Evolutionary conservation across 2,113 vertebrate genomes (phyloP).

Genomic region (Calcarius ornatus): DNA sequence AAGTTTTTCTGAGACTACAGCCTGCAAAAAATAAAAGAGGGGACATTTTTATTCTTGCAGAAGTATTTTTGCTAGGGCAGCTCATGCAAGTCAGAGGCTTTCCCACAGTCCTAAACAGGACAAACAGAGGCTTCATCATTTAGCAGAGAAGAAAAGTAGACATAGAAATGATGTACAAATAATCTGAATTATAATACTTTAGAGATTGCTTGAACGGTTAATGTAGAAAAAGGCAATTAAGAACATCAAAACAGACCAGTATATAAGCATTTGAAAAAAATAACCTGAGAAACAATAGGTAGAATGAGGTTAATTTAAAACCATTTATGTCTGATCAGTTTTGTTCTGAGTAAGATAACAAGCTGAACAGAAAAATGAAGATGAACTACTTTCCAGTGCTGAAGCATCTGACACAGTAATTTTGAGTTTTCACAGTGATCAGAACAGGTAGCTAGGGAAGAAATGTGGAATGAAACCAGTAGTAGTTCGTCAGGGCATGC

Average conservation of each 20-base stretch:
- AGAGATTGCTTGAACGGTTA: not conserved
- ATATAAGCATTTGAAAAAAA: slow-evolving; percentile 3
- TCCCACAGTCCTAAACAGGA: not conserved
- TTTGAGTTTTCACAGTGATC: not conserved
- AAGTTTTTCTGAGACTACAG: not conserved
- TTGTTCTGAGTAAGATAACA: not conserved
- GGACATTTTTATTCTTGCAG: not conserved
- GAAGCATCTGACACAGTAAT: not conserved
- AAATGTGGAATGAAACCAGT: not conserved
- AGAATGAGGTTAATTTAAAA: not conserved
- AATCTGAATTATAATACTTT: not conserved
- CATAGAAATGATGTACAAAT: not conserved
- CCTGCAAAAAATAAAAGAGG: not conserved
- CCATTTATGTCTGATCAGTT: not conserved
- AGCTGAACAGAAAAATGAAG: not conserved
- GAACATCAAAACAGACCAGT: not conserved
- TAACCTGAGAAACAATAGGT: not conserved
- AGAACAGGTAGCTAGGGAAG: not conserved
- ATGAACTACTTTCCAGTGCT: not conserved
- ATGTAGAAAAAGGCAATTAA: not conserved
- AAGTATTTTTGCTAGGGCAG: not conserved
- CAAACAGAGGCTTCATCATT: not conserved
- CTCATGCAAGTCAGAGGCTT: not conserved
- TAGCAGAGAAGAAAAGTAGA: not conserved
- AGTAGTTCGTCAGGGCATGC: not conserved